phyloP scores from a whole-genome alignment of 2,113 vertebrate genomes.

The Pseudois nayaur region DNA sequence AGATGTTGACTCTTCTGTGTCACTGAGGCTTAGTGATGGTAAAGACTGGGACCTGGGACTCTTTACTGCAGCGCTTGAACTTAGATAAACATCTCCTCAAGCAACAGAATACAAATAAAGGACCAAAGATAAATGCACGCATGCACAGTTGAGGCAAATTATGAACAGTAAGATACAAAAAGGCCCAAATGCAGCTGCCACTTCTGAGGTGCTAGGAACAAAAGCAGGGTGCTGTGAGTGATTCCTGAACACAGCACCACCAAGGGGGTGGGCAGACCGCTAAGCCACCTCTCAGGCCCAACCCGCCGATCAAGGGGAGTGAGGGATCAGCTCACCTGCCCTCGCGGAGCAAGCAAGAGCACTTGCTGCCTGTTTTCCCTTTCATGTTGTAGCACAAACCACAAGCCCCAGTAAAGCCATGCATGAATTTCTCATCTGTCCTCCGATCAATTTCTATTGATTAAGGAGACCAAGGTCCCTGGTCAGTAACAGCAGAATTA shows the following conservation, averaged over 20 bases:
- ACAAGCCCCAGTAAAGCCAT: not conserved
- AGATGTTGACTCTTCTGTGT: not conserved
- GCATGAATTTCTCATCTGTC: not conserved
- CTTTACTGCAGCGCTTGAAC: not conserved
- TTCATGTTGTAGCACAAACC: not conserved
- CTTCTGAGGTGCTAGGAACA: not conserved
- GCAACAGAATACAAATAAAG: not conserved
- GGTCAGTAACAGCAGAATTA: not conserved
- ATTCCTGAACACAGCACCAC: not conserved
- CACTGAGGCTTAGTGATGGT: not conserved
- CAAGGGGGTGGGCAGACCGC: not conserved
- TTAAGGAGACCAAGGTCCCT: not conserved
- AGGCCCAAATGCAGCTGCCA: not conserved
- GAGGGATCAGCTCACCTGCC: not conserved
- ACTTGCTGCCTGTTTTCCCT: not conserved
- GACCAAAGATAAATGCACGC: not conserved
- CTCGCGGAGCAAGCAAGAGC: accelerated
- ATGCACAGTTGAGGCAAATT: not conserved
- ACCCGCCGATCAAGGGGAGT: accelerated
- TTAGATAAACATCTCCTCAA: not conserved
- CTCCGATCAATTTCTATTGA: not conserved
- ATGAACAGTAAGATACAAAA: not conserved
- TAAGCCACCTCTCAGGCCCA: not conserved
- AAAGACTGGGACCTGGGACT: not conserved
- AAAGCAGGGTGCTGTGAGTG: not conserved